These are phyloP conservation scores for Zoanthus solanderi DNA, from an alignment of 92 coral and sea anemone genomes.

Conservation along the genomic window DNA sequence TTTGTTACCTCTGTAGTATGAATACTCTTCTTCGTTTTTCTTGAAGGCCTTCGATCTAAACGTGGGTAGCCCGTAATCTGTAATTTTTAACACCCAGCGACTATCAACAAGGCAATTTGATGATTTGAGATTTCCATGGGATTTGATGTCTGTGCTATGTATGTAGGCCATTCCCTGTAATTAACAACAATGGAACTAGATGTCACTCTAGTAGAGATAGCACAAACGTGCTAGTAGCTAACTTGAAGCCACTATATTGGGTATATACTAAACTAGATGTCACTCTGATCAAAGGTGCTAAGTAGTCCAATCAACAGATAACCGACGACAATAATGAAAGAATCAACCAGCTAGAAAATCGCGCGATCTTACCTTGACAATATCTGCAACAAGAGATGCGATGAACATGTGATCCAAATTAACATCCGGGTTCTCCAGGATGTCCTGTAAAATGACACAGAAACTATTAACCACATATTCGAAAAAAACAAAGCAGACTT, in stretches of 20 bases:
- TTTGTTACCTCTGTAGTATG: constrained; percentile 86
- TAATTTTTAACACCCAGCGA: constrained; percentile 96
- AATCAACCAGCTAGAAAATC: not conserved
- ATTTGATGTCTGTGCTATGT: constrained; percentile 90
- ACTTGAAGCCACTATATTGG: too few relatives aligned
- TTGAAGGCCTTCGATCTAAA: constrained; percentile 90
- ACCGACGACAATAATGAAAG: not conserved
- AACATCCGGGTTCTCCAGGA: constrained; percentile 93
- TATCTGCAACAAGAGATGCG: constrained; percentile 90
- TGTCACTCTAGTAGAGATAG: not conserved
- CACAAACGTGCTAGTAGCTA: too few relatives aligned
- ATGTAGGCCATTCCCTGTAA: constrained; percentile 91
- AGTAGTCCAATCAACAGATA: not conserved
- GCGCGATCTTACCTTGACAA: constrained; percentile 78
- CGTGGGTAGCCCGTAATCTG: constrained; percentile 96
- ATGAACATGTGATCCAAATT: constrained; percentile 98
- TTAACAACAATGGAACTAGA: not conserved
- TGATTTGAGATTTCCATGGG: constrained; percentile 97
- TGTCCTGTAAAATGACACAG: constrained; percentile 63
- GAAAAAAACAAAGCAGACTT: too few relatives aligned
- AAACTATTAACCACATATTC: not conserved
- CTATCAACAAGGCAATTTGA: constrained; percentile 95
- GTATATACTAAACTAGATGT: too few relatives aligned
- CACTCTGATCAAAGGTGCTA: too few relatives aligned
- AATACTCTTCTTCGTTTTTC: constrained; percentile 85